phyloP scores from a whole-genome alignment of 2,113 vertebrate species.

The Entomyzon cyanotis region DNA sequence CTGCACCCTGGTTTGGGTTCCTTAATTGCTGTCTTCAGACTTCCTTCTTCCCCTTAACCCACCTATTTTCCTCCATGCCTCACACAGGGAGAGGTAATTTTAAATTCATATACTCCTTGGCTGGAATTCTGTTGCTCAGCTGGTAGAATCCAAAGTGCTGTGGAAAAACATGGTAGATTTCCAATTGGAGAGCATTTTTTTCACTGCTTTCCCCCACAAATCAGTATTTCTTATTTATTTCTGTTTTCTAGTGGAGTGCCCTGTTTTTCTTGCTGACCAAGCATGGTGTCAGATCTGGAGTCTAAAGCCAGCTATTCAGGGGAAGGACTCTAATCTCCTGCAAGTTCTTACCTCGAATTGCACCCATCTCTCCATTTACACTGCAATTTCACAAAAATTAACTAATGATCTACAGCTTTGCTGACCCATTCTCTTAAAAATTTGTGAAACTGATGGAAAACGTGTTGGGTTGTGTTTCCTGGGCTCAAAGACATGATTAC shows the following conservation, averaged over 20 bases:
- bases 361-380: not conserved
- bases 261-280: not conserved
- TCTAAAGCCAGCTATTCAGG: not conserved
- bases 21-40: not conserved
- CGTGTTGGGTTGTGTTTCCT: accelerated
- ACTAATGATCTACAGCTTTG: not conserved
- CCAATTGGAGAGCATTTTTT: not conserved
- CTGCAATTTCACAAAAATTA: not conserved
- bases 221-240: slow-evolving; percentile 4
- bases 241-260: not conserved
- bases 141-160: not conserved
- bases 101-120: not conserved
- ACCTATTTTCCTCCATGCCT: not conserved
- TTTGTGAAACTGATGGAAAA: not conserved
- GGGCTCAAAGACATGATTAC: not conserved
- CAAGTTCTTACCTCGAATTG: not conserved
- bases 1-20: not conserved
- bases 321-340: not conserved
- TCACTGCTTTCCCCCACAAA: not conserved
- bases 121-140: not conserved
- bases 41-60: not conserved
- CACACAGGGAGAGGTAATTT: not conserved
- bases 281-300: not conserved
- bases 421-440: not conserved
- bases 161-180: not conserved